Conservation (phyloP, 2,797 vertebrate genomes). For the Pseudochromis fuscus region DNA sequence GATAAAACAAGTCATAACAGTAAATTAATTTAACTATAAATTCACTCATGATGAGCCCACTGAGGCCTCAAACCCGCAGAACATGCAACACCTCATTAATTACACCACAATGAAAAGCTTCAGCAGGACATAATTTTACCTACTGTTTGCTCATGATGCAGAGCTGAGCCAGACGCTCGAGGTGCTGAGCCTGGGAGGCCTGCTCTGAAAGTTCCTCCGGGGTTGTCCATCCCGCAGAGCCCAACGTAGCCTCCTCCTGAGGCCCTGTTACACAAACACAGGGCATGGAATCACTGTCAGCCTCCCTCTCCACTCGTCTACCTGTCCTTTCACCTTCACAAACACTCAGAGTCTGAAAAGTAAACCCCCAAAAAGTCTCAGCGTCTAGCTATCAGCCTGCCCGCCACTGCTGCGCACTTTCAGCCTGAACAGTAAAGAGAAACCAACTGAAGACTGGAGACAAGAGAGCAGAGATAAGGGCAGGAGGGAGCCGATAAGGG, state of each 20-base stretch:
- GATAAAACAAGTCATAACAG: slow-evolving; percentile 16
- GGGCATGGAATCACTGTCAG: slow-evolving; percentile 84
- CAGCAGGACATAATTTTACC: slow-evolving; percentile 66
- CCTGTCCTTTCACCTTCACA: slow-evolving; percentile 18
- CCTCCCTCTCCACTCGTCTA: slow-evolving; percentile 15
- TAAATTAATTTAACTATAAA: slow-evolving; percentile 35
- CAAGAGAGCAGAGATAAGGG: slow-evolving; percentile 74
- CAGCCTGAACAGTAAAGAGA: slow-evolving; percentile 70
- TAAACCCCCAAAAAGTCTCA: slow-evolving; percentile 72
- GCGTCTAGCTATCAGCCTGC: slow-evolving; percentile 64
- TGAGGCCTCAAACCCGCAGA: slow-evolving; percentile 26
- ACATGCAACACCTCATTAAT: slow-evolving; percentile 34
- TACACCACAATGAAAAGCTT: slow-evolving; percentile 11
- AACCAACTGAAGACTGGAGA: slow-evolving; percentile 71
- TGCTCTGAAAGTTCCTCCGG: slow-evolving; percentile 87
- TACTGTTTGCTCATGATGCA: slow-evolving; percentile 91
- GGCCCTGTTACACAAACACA: slow-evolving; percentile 88
- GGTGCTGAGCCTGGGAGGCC: slow-evolving; percentile 85
- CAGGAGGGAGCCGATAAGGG: slow-evolving; percentile 70
- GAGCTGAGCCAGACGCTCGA: slow-evolving; percentile 87
- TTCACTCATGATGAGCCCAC: slow-evolving; percentile 18
- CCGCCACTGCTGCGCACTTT: slow-evolving; percentile 51
- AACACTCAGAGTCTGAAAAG: slow-evolving; percentile 63
- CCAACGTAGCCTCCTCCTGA: slow-evolving; percentile 86
- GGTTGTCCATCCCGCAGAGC: slow-evolving; percentile 81